Evolutionary conservation across 2,797 vertebrate species (phyloP), one percentile per base, ranked within the genome.

Genomic region (Picus viridis): DNA sequence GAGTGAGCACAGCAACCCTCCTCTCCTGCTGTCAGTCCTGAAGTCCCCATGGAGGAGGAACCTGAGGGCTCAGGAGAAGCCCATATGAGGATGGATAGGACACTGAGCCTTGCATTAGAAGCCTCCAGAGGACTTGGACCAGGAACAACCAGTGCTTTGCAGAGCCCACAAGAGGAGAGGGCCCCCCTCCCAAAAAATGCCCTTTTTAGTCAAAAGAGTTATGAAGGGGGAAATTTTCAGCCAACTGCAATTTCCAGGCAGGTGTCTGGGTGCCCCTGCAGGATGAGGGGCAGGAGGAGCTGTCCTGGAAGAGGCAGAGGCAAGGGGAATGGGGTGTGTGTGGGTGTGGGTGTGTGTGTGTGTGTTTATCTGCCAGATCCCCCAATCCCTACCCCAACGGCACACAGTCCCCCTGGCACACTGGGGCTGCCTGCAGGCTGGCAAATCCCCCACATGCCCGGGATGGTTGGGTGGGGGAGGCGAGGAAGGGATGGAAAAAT

Each of bases 401-500:
- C 77, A 67, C 2, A 1, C 47, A 76, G 86, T 16, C 4, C 2
- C 62, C 91, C 85, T 91, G 94, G 91, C 88, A 83, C 43, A 0
- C 4, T 0, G 4, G 68, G 53, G 70, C 76, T 94, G 83, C 89
- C 94, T 45, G 0, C 18, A 76, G 89, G 49, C 89, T 90, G 79
- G 81, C 91, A 91, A 61, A 81, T 18, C 75, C 54, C 0, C 59
- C 0, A 6, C 54, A 13, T 83, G 41, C 61, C 63, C 43, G 16
- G 30, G 14, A 7, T 30, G n/a, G 41, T 10, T 16, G 20, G 0
- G 61, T 64, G 88, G 84, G 88, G 76, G 88, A 95, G 88, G 90
- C 12, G 0, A 61, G 80, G 36, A 89, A 84, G 91, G 90, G 80
- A 92, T 89, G 90, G 94, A 96, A 96, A 96, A 94, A 94, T 89